phyloP scores from a whole-genome alignment of 2,797 vertebrate species.

The Eremophila alpestris region DNA sequence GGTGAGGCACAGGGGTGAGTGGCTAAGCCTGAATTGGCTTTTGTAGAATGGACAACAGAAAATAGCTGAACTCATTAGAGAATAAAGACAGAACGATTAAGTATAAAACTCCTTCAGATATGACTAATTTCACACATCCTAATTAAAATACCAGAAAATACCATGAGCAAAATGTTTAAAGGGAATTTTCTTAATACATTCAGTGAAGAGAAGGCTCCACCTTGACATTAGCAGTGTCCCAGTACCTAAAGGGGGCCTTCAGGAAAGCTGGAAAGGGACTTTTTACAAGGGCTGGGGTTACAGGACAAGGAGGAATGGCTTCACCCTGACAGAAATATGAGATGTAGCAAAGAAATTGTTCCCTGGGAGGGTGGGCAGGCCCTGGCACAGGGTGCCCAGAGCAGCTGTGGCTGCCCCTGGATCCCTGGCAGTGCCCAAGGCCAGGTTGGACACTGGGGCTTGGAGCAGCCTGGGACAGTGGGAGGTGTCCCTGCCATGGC shows the following conservation, averaged over 20 bases:
- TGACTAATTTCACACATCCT: not conserved
- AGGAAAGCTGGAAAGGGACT: not conserved
- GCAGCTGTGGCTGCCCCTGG: not conserved
- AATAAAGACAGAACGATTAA: not conserved
- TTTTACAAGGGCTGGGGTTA: not conserved
- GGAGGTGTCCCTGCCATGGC: not conserved
- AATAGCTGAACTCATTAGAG: not conserved
- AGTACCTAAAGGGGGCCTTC: not conserved
- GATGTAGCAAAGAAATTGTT: not conserved
- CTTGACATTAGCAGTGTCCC: not conserved
- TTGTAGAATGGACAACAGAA: not conserved
- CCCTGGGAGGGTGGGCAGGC: not conserved
- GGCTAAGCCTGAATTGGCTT: not conserved
- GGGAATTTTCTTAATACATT: not conserved
- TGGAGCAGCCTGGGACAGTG: not conserved
- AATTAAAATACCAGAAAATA: not conserved
- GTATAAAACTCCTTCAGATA: not conserved
- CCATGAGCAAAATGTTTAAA: not conserved
- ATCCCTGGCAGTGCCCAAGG: not conserved
- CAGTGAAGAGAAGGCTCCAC: not conserved
- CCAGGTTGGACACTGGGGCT: fast-evolving
- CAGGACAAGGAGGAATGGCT: not conserved
- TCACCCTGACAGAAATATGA: not conserved
- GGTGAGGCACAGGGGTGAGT: not conserved
- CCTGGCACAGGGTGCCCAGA: not conserved